Percentiles rank a stretch among this genome's conserved stretches.
These are phyloP conservation scores for Crotophaga sulcirostris DNA, from an alignment of 2,113 vertebrate genomes.

Conservation along the genomic window DNA sequence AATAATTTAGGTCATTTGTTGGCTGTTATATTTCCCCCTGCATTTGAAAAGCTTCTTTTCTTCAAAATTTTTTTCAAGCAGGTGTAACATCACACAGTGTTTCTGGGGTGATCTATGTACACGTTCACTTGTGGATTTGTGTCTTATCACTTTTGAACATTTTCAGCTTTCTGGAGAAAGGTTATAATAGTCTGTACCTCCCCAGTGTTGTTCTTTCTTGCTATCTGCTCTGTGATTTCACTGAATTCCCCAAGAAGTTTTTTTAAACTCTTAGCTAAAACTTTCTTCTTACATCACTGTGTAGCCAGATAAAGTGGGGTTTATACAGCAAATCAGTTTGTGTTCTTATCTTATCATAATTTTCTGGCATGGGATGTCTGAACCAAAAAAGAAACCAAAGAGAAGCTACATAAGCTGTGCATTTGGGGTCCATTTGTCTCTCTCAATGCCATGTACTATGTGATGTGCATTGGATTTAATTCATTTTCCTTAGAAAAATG, in stretches of 20 bases:
- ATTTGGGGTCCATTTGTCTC: background rate
- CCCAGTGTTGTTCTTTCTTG: background rate
- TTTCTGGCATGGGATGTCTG: background rate
- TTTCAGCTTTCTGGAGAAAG: background rate
- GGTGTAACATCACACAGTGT: accelerated
- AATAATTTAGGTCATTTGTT: background rate
- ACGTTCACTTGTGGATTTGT: background rate
- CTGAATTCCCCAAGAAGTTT: background rate
- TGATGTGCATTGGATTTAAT: background rate
- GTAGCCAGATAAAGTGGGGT: background rate
- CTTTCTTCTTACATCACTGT: background rate
- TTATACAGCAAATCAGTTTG: background rate
- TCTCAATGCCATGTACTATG: background rate
- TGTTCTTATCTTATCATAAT: background rate
- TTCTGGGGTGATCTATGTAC: background rate
- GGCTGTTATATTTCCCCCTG: background rate
- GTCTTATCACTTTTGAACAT: background rate
- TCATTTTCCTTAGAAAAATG: background rate
- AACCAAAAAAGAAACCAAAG: background rate
- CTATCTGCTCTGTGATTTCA: background rate
- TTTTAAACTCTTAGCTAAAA: background rate
- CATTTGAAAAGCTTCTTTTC: background rate
- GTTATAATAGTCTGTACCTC: background rate
- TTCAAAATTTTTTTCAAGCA: background rate
- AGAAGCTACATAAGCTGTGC: background rate